Evolutionary conservation across 2,888 invertebrate genomes (phyloP).

Genomic region (Hetaerina titia): DNA sequence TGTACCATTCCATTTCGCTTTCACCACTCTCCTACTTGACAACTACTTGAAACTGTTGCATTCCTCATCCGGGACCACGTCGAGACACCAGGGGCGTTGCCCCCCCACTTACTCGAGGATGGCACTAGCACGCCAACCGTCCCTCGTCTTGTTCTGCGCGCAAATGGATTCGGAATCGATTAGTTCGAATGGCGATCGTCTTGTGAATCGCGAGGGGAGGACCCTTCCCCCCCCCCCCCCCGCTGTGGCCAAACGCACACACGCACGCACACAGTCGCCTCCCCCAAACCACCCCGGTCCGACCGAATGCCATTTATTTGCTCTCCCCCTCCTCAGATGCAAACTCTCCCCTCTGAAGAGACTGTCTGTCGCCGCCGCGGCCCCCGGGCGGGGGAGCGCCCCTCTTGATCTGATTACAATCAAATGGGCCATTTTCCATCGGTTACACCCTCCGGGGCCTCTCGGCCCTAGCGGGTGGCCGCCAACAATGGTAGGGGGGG

Average conservation of each 20-base stretch:
- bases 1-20: not conserved
- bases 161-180: no score
- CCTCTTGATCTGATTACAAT: constrained; percentile 65
- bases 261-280: not conserved
- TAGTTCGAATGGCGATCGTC: no score
- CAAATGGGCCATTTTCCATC: constrained; percentile 67
- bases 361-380: no score
- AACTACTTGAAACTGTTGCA: no score
- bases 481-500: not conserved
- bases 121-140: no score
- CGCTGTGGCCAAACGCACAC: no score
- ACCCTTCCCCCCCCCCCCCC: no score
- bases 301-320: not conserved
- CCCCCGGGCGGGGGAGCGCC: not conserved
- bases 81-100: no score
- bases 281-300: not conserved
- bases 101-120: no score
- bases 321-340: not conserved
- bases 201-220: no score
- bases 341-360: not conserved
- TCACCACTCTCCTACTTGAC: not conserved
- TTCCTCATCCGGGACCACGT: no score
- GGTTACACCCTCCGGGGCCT: constrained; percentile 54
- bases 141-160: no score
- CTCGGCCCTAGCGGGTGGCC: not conserved